Evolutionary conservation across 2,888 invertebrate species (phyloP).

Genomic region (Cephus spinipes): DNA sequence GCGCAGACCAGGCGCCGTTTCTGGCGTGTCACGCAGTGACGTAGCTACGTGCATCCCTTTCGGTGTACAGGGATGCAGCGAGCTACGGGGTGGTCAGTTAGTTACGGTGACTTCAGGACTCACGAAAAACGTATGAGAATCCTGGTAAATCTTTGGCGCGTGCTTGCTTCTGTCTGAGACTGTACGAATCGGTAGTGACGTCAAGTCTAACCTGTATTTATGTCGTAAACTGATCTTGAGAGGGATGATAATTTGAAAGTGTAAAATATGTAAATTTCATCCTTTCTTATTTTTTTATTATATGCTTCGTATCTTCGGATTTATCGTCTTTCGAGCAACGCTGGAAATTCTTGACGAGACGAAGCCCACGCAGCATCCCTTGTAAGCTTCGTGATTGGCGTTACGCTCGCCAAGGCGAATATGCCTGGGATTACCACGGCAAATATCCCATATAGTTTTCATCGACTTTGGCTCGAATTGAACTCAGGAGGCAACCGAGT

Average conservation of each 20-base stretch:
- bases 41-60: neutral
- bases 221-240: too few species aligned
- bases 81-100: neutral
- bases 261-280: neutral
- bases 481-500: neutral
- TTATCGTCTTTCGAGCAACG: neutral
- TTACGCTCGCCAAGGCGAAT: neutral
- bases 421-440: neutral
- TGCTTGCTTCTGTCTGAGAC: neutral
- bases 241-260: neutral
- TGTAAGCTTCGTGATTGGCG: neutral
- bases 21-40: conserved; percentile 15
- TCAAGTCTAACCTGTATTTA: too few species aligned
- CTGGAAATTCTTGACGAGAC: neutral
- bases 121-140: too few species aligned
- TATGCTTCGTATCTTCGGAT: neutral
- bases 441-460: neutral
- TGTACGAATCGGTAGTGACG: neutral
- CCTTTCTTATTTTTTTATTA: neutral
- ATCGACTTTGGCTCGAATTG: neutral
- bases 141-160: too few species aligned
- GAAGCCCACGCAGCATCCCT: neutral
- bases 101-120: neutral
- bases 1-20: conserved; percentile 24
- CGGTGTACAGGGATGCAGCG: neutral